Evolutionary conservation across 2,113 vertebrate species (phyloP), one percentile per base, ranked within the genome.

Genomic region (Oncorhynchus clarkii): DNA sequence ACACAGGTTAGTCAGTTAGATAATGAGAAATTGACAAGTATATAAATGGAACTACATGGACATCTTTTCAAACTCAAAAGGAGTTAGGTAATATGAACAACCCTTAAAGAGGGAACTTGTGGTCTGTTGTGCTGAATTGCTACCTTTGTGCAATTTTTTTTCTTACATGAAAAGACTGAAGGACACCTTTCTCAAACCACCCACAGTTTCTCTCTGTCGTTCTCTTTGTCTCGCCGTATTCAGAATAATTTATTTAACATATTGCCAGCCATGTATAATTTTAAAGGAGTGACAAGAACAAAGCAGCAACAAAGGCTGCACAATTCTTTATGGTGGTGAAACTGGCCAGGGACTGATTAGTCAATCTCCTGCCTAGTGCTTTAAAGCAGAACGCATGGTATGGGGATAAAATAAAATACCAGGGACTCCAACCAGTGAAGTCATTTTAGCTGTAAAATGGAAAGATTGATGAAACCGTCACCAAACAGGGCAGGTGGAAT

Each of bases 241-340:
- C 70, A 82, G 72, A 69, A 83, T 88, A 86, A 90, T 89, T 82
- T 76, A 87, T 89, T 88, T 86, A 84, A 86, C 78, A 86, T 82
- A 84, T 80, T 80, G 73, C 82, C 39, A 85, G 84, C 81, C 80
- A 86, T 88, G 91, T 82, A 86, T 89, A 86, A 88, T 85, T 88
- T 88, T 88, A 79, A 85, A 85, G 65, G 78, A 84, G 71, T 85
- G 89, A 87, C 88, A 88, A 72, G 78, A 89, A 82, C 82, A 84
- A 83, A 82, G 76, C 74, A 18, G 78, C 66, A 70, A 71, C 74
- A 80, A 74, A 84, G 78, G 74, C 81, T 82, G 72, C 79, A 81
- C 27, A 77, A 84, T 82, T 78, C 67, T 84, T 78, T 60, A n/a
- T 22, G 27, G 74, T 79, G 82, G 83, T 76, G 74, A 85, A 82